Evolutionary conservation across 1,140 invertebrate genomes (phyloP), one percentile per base, ranked within the genome.

Genomic region (Nasonia longicornis): DNA sequence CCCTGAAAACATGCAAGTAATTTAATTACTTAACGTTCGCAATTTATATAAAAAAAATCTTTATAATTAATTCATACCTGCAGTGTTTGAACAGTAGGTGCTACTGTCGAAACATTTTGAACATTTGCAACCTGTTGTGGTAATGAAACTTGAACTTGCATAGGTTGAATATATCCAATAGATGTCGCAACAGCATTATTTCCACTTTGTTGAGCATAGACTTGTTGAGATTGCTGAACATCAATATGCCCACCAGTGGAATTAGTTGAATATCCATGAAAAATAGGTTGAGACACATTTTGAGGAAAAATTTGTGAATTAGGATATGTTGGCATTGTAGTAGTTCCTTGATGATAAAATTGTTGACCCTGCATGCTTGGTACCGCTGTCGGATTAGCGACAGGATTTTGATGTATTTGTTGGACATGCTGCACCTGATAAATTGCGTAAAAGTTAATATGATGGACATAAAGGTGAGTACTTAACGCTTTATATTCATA

Each of bases 251-350:
- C 85, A 3, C 88, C 74, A 16, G 88, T 85, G 81, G 85, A 87
- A 2, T 85, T 84, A 11, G 89, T 87, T 2, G 88, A 76, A 74
- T 87, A 89, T 0, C 84, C 83, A n/a, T 88, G 91, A 85, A 89
- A 90, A 80, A 92, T 67, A 16, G 72, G 89, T 82, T 92, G 90
- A 29, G 91, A 74, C n/a, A 89, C 86, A 74, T 87, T 89, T 70
- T 88, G 89, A 20, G 89, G 89, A 77, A 87, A 89, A 8, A 90
- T 81, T 31, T 87, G 76, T 0, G 86, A 71, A 20, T 83, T 77
- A 0, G 80, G 84, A 22, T 88, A 89, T 10, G 87, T 82, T 2
- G 84, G 35, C 67, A 79, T 86, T 77, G 86, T 66, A 42, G 86
- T 76, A 72, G 89, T 26, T 42, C 76, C 86, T 69, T 88, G 85